phyloP scores from a whole-genome alignment of 2,113 vertebrate genomes.

The Colius striatus region DNA sequence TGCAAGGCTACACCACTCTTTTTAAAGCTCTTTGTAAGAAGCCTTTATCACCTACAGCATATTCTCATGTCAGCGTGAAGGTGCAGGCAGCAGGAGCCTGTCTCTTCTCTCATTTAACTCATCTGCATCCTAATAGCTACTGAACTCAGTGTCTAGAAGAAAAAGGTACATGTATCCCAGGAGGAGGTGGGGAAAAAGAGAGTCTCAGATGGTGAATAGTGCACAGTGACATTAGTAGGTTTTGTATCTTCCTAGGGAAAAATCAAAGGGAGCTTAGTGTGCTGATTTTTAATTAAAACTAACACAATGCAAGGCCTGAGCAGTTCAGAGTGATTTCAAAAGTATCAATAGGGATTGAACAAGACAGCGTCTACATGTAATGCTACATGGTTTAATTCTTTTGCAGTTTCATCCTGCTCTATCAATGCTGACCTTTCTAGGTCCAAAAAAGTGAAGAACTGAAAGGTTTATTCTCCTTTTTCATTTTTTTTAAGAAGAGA shows the following conservation, averaged over 20 bases:
- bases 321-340: background rate
- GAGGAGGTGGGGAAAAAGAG: background rate
- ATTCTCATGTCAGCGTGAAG: background rate
- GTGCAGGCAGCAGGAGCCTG: background rate
- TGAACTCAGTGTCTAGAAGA: background rate
- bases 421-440: background rate
- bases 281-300: background rate
- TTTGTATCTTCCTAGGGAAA: background rate
- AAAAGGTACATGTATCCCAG: rapidly evolving
- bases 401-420: background rate
- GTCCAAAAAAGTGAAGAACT: background rate
- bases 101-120: background rate
- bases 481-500: background rate
- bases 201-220: background rate
- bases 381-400: background rate
- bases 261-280: background rate
- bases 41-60: background rate
- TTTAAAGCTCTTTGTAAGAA: background rate
- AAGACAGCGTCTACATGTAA: background rate
- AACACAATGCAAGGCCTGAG: background rate
- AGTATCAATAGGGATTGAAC: background rate
- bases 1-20: background rate
- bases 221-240: background rate
- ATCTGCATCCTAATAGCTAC: background rate
- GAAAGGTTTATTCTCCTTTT: background rate